phyloP scores from a whole-genome alignment of 2,113 vertebrate genomes.

The Nanger granti region DNA sequence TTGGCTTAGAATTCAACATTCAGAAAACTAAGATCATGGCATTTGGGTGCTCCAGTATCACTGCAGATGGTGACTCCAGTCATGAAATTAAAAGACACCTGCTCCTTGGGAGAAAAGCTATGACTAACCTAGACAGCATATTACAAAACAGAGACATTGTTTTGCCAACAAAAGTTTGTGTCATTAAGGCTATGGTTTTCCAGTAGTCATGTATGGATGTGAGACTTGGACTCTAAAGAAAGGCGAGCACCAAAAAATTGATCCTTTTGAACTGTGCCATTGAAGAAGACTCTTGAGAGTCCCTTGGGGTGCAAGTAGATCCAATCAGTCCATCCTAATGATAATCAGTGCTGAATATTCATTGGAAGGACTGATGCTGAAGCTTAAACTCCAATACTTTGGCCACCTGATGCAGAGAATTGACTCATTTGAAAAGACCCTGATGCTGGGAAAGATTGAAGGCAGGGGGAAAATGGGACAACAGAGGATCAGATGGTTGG shows the following conservation, averaged over 20 bases:
- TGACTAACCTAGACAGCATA: background rate
- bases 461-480: background rate
- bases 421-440: background rate
- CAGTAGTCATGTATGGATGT: background rate
- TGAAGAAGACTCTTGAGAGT: background rate
- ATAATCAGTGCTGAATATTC: background rate
- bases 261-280: background rate
- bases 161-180: background rate
- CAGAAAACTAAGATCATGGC: background rate
- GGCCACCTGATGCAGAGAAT: background rate
- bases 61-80: background rate
- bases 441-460: background rate
- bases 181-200: background rate
- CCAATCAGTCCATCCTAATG: background rate
- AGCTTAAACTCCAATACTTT: background rate
- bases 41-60: background rate
- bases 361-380: background rate
- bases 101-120: background rate
- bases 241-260: accelerated
- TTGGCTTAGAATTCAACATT: background rate
- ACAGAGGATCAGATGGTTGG: background rate
- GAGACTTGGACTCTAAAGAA: background rate
- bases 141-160: background rate
- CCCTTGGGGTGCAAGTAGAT: background rate
- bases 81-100: background rate